Conservation (phyloP, 2,113 vertebrate genomes). For the Canis aureus region DNA sequence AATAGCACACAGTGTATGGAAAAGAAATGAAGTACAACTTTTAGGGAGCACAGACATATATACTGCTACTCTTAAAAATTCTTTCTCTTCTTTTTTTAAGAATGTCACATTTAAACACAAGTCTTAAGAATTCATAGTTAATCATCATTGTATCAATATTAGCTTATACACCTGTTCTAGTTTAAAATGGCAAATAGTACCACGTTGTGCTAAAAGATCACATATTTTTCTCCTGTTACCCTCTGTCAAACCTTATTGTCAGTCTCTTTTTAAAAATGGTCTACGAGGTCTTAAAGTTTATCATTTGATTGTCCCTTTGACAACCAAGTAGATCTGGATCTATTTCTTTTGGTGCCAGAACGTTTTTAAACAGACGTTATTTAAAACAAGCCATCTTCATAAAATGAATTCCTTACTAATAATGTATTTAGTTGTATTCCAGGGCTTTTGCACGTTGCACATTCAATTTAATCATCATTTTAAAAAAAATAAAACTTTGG, state of each 20-base stretch:
- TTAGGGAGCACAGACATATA: conserved; percentile 91
- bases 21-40: conserved; percentile 87
- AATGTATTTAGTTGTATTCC: conserved; percentile 83
- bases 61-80: conserved; percentile 87
- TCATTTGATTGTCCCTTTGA: conserved; percentile 89
- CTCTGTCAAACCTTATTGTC: conserved; percentile 86
- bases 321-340: conserved; percentile 88
- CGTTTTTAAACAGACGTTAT: conserved; percentile 84
- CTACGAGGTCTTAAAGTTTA: conserved; percentile 85
- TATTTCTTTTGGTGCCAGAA: conserved; percentile 87
- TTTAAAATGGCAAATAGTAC: conserved; percentile 89
- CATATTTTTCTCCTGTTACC: conserved; percentile 80
- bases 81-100: conserved; percentile 84
- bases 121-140: conserved; percentile 91
- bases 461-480: conserved; percentile 84
- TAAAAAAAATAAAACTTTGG: conserved; percentile 73
- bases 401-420: conserved; percentile 84
- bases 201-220: conserved; percentile 89
- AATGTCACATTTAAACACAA: conserved; percentile 88
- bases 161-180: conserved; percentile 91
- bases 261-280: conserved; percentile 82
- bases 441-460: conserved; percentile 85
- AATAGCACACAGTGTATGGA: conserved; percentile 91
- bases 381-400: conserved; percentile 86
- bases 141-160: conserved; percentile 91